Base-by-base conservation (phyloP, 2,888 invertebrate genomes). In the Tyria jacobaeae region DNA sequence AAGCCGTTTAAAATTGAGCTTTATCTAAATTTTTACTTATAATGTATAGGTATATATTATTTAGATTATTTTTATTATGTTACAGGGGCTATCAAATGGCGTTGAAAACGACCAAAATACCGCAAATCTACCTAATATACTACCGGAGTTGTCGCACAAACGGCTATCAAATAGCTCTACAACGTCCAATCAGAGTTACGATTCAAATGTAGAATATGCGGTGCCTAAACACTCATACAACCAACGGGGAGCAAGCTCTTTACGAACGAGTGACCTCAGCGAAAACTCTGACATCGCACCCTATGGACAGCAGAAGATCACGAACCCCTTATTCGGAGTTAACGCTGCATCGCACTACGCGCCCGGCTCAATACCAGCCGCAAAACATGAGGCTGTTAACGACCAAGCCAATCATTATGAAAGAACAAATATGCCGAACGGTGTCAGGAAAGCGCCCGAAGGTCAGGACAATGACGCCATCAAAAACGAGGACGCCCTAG, bases 381-480 rank as follows among this genome's bases (percentile, higher is more conserved):
- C 79, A 12, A 80, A 76, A 21, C 76, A 72, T 35, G 85, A 86
- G 55, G 74, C 80, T 35, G 66, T 79, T 63, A 84, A 76, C 64
- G 88, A 89, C 27, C 84, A 87, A 37, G 72, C 68, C 17, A 89
- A 89, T 76, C 82, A 83, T 58, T 90, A 86, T 80, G 91, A 92
- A 51, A 85, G 85, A 66, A 68, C 79, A 55, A 83, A 67, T 68
- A 57, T 94, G 66, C 93, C 94, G 39, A 94, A 94, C 74, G 95
- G 95, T 63, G 93, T 95, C 52, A 89, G 96, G 31, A 95, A 95
- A 87, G 97, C 96, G 52, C 97, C 97, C 4, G 97, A 97, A 82
- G 97, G 97, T 27, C 97, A 97, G 86, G 97, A 97, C 89, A 96
- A 97, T 86, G 97, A 97, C 80, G 95, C 95, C 24, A 94, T 95